These are phyloP conservation scores for Drosophila nr. medialis DNA, from an alignment of 2,888 invertebrate species.

Conservation along the genomic window DNA sequence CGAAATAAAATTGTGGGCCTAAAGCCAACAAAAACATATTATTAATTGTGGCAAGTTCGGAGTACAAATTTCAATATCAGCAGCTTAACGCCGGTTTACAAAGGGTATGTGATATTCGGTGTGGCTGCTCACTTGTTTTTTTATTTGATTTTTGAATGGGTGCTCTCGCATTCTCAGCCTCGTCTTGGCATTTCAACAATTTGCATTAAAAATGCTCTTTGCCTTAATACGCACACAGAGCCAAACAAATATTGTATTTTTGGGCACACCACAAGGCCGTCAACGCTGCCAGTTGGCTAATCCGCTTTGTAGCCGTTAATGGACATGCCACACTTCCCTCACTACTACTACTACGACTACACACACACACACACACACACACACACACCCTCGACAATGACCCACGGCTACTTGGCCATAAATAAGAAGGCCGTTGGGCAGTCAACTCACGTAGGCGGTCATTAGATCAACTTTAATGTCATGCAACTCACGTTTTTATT, in stretches of 20 bases:
- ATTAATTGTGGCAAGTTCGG: background rate
- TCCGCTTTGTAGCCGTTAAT: slow-evolving; percentile 67
- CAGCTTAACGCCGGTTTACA: background rate
- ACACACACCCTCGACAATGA: background rate
- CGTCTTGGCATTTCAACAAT: slow-evolving; percentile 48
- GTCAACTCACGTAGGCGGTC: slow-evolving; percentile 70
- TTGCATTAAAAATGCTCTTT: slow-evolving; percentile 62
- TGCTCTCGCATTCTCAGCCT: slow-evolving; percentile 9
- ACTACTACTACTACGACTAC: background rate
- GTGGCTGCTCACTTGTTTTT: background rate
- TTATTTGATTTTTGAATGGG: slow-evolving; percentile 3
- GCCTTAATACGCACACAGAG: slow-evolving; percentile 19
- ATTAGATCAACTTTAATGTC: slow-evolving; percentile 73
- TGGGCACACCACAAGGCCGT: slow-evolving; percentile 39
- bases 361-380: background rate
- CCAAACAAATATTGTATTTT: slow-evolving; percentile 12
- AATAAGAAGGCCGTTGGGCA: slow-evolving; percentile 52
- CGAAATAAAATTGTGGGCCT: background rate
- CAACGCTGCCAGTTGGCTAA: slow-evolving; percentile 49
- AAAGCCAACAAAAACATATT: background rate
- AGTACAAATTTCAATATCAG: background rate
- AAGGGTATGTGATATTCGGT: background rate
- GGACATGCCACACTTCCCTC: slow-evolving; percentile 14
- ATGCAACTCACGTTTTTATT: slow-evolving; percentile 76
- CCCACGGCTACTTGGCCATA: slow-evolving; percentile 29